Percentiles rank a stretch among this genome's conserved stretches.
phyloP scores from a whole-genome alignment of 2,113 vertebrate genomes.

The Aegotheles bennettii region DNA sequence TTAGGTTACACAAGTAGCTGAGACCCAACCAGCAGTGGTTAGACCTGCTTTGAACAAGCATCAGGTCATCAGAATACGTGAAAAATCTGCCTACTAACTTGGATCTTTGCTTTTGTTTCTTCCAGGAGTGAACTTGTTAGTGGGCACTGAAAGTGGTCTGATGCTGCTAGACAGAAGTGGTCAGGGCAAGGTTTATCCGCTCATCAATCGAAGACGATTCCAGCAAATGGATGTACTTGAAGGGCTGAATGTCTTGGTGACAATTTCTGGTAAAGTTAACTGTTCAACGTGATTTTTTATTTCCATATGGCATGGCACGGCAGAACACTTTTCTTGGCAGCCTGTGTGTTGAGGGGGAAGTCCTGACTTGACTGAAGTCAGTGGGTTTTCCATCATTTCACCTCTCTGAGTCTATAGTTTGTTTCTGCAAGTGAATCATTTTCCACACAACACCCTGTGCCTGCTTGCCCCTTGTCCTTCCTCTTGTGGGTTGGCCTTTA shows the following conservation, averaged over 20 bases:
- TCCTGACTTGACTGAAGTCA: not conserved
- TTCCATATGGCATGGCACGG: not conserved
- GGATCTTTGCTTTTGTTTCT: not conserved
- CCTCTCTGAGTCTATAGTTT: not conserved
- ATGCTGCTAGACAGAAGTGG: constrained; percentile 98
- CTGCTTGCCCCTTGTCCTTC: not conserved
- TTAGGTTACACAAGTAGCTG: not conserved
- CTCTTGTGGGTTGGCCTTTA: not conserved
- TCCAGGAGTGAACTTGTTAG: constrained; percentile 92
- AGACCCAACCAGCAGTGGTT: not conserved
- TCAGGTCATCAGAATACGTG: not conserved
- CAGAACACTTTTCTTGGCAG: not conserved
- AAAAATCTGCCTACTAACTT: not conserved
- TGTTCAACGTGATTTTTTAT: not conserved
- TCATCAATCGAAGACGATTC: constrained; percentile 92
- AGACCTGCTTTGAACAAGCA: not conserved
- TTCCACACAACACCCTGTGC: not conserved
- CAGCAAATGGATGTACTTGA: constrained; percentile 99
- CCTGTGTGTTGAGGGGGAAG: not conserved
- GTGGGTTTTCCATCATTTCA: constrained; percentile 23
- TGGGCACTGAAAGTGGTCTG: constrained; percentile 96
- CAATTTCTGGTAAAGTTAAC: constrained; percentile 88
- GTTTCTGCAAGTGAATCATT: constrained; percentile 10
- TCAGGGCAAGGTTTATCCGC: constrained; percentile 96
- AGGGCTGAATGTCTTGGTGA: constrained; percentile 96